phyloP scores from a whole-genome alignment of 2,888 invertebrate species.

The Thymelicus acteon region DNA sequence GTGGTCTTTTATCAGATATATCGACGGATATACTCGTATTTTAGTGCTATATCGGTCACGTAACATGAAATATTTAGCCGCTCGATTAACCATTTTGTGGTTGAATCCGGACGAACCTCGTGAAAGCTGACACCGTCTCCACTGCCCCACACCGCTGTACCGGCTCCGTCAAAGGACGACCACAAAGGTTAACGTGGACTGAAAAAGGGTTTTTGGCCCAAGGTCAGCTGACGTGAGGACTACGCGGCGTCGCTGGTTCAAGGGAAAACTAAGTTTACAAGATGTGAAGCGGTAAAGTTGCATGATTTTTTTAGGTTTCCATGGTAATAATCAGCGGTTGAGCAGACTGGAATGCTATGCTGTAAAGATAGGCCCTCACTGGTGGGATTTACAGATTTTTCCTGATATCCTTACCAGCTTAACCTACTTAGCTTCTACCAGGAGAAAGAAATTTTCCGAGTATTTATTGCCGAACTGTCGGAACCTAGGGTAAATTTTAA shows the following conservation, averaged over 20 bases:
- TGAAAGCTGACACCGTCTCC: neutral
- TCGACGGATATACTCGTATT: neutral
- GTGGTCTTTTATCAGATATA: too few relatives aligned
- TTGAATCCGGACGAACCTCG: conserved; percentile 3
- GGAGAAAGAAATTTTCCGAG: too few relatives aligned
- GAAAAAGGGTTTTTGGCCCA: conserved; percentile 5
- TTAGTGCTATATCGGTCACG: neutral
- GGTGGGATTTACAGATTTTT: too few relatives aligned
- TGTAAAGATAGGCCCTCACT: too few relatives aligned
- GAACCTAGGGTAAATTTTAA: too few relatives aligned
- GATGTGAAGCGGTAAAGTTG: too few relatives aligned
- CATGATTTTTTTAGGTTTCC: too few relatives aligned
- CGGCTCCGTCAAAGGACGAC: neutral
- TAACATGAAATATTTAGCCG: neutral
- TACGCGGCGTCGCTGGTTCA: neutral
- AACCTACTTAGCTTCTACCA: too few relatives aligned
- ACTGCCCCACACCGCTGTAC: neutral
- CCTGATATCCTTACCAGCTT: too few relatives aligned
- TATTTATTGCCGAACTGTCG: too few relatives aligned
- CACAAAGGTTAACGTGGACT: conserved; percentile 5
- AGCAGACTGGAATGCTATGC: too few relatives aligned
- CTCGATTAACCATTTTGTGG: conserved; percentile 9
- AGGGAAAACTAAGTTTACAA: neutral
- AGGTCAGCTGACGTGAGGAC: neutral
- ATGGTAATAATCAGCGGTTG: too few relatives aligned